These are phyloP conservation scores for Parambassis ranga DNA, from an alignment of 2,797 vertebrate genomes.

Conservation along the genomic window DNA sequence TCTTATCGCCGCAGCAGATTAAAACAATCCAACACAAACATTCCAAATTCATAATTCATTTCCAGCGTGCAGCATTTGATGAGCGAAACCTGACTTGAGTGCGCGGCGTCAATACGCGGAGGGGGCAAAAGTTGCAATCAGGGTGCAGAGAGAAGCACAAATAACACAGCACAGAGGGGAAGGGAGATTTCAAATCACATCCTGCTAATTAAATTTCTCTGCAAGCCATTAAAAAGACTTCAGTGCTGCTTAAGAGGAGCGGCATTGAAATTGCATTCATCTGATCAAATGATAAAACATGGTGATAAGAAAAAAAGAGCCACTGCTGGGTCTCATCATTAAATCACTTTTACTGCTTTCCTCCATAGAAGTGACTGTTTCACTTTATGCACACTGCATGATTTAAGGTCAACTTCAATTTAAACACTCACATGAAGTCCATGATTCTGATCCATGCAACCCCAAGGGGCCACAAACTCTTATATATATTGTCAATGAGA, in stretches of 20 bases:
- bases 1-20: constrained; percentile 51
- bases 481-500: too few relatives aligned
- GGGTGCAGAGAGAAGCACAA: constrained; percentile 15
- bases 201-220: constrained; percentile 56
- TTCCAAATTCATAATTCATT: constrained; percentile 38
- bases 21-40: constrained; percentile 51
- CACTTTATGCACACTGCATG: not conserved
- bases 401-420: not conserved
- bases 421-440: not conserved
- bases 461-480: too few relatives aligned
- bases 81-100: constrained; percentile 7
- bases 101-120: not conserved
- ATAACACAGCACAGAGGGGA: constrained; percentile 40
- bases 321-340: constrained; percentile 33
- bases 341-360: not conserved
- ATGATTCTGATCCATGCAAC: too few relatives aligned
- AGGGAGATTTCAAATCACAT: constrained; percentile 40
- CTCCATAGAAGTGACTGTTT: not conserved
- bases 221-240: constrained; percentile 53
- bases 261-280: constrained; percentile 44
- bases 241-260: constrained; percentile 24
- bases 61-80: constrained; percentile 9
- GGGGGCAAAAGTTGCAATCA: not conserved
- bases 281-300: constrained; percentile 40
- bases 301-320: constrained; percentile 8